These are phyloP conservation scores for Lasioglossum baleicum DNA, from an alignment of 1,140 invertebrate genomes.

Conservation along the genomic window DNA sequence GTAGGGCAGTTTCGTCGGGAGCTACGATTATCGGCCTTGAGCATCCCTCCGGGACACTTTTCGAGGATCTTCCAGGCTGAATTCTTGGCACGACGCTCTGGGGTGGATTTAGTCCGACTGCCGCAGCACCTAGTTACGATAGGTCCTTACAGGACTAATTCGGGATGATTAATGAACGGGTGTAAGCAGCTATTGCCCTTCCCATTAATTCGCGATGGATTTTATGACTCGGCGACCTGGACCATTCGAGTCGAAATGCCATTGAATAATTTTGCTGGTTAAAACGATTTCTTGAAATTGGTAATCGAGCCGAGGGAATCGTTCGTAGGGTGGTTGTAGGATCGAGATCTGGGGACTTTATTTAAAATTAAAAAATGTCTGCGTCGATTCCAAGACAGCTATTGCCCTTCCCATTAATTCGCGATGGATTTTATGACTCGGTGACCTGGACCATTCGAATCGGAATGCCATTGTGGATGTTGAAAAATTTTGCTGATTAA, in stretches of 20 bases:
- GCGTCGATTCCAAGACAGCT: too few relatives aligned
- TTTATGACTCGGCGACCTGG: not conserved
- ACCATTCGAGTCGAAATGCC: not conserved
- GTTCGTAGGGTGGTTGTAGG: too few relatives aligned
- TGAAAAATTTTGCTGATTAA: too few relatives aligned
- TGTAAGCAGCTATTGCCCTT: not conserved
- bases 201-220: not conserved
- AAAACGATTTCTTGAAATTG: too few relatives aligned
- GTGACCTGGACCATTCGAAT: not conserved
- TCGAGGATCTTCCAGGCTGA: slow-evolving; percentile 1
- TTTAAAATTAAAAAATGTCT: too few relatives aligned
- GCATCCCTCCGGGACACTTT: slow-evolving; percentile 40
- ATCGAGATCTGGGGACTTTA: too few relatives aligned
- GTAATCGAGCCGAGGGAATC: too few relatives aligned
- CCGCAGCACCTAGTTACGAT: not conserved
- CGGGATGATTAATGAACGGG: not conserved
- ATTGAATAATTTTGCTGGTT: not conserved
- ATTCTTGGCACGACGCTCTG: slow-evolving; percentile 4
- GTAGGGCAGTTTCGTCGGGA: slow-evolving; percentile 53
- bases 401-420: not conserved
- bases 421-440: not conserved
- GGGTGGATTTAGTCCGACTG: not conserved
- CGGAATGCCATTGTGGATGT: not conserved
- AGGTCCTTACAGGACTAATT: not conserved
- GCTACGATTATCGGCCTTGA: slow-evolving; percentile 43